These are phyloP conservation scores for Arrhamphus sclerolepis DNA, from an alignment of 2,797 vertebrate species.

Conservation along the genomic window DNA sequence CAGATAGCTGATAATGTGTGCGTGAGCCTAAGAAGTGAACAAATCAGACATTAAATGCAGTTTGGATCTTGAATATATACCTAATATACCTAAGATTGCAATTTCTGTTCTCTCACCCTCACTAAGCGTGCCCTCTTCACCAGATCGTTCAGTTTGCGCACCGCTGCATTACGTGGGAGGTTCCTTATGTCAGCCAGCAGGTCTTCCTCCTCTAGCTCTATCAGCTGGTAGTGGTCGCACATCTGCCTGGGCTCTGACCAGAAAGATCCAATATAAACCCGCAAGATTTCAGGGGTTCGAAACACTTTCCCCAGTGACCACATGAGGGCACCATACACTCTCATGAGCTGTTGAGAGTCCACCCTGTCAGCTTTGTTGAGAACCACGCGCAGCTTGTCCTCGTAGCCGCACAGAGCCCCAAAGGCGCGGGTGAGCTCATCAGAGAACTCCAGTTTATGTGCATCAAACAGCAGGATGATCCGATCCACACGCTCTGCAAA, in stretches of 20 bases:
- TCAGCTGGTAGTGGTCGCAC: constrained; percentile 86
- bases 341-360: constrained; percentile 91
- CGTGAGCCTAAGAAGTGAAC: constrained; percentile 82
- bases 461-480: constrained; percentile 91
- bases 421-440: constrained; percentile 92
- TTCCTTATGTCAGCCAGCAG: constrained; percentile 89
- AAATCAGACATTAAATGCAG: constrained; percentile 5
- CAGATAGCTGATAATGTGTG: constrained; percentile 88
- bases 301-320: constrained; percentile 94
- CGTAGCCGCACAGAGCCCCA: constrained; percentile 86
- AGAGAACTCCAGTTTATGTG: constrained; percentile 93
- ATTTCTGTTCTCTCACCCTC: constrained; percentile 78
- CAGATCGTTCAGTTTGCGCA: constrained; percentile 90
- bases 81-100: background rate
- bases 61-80: background rate
- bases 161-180: constrained; percentile 86
- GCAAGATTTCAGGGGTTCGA: constrained; percentile 88
- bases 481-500: constrained; percentile 91
- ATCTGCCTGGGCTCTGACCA: constrained; percentile 88
- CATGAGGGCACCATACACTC: constrained; percentile 93
- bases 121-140: constrained; percentile 89
- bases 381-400: constrained; percentile 92
- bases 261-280: constrained; percentile 92
- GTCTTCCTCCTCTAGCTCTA: constrained; percentile 90
- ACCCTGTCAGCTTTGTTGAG: constrained; percentile 94